Base-by-base conservation (phyloP, 2,113 vertebrate species). In the Prionailurus viverrinus region DNA sequence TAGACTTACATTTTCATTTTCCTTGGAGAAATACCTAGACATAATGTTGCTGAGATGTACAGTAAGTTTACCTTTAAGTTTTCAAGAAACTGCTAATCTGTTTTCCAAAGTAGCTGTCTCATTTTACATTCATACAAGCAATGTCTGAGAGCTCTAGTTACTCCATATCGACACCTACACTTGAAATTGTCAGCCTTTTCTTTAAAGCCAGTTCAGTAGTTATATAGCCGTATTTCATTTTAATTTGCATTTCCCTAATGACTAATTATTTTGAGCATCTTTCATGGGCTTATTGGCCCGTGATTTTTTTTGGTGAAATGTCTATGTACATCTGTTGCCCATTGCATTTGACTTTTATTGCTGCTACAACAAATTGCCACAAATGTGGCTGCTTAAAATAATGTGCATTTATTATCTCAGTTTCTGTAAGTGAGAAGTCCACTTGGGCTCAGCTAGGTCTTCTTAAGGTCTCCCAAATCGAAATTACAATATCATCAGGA, bases 1-100 rank as follows among this genome's bases (percentile, higher is more conserved):
- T 79, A 33, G n/a, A 84, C n/a, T 83, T 88, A 48, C 13, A 23
- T 81, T 95, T 97, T 97, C 76, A 96, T 83, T 96, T 87, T 55
- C 55, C 27, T 74, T 61, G 39, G 36, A 48, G 69, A 94, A 73
- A 92, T 48, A 90, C 5, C 12, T 94, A 73, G 4, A 12, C 18
- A 41, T 80, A 19, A 51, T 68, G 76, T 81, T 87, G 74, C 14
- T 90, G 45, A 97, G n/a, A 48, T 88, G 15, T 41, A 91, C 8
- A 33, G 21, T 41, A 89, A 92, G 27, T 63, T 91, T 80, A 65
- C 39, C 36, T 93, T 89, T 73, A 88, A 84, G n/a, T 48, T 63
- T 83, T 84, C 65, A 41, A 93, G 55, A 89, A 96, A 39, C 19
- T 3, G 3, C n/a, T 74, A 27, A 69, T 16, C 39, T 69, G 31